These are phyloP conservation scores for Crioceris asparagi DNA, from an alignment of 2,888 invertebrate species.

Conservation along the genomic window DNA sequence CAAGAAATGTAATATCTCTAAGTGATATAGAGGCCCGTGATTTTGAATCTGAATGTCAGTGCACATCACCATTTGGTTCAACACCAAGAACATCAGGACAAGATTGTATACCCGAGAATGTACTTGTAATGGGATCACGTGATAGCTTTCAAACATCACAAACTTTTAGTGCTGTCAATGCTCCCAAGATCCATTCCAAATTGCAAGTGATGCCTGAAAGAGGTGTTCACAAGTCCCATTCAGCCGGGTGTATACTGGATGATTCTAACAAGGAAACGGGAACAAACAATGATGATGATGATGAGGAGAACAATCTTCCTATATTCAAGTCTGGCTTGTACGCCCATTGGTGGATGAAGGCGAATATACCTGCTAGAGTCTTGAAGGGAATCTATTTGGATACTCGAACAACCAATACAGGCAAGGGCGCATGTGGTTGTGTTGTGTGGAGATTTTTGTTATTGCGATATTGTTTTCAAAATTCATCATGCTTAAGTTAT, in stretches of 20 bases:
- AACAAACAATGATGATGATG: slow-evolving; percentile 8
- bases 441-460: too few species aligned
- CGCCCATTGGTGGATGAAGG: slow-evolving; percentile 91
- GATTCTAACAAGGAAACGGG: slow-evolving; percentile 19
- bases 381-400: slow-evolving; percentile 37
- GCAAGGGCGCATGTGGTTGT: slow-evolving; percentile 39
- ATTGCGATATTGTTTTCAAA: too few species aligned
- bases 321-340: slow-evolving; percentile 76
- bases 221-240: slow-evolving; percentile 27
- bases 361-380: slow-evolving; percentile 60
- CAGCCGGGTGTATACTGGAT: slow-evolving; percentile 25
- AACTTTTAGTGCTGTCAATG: too few species aligned
- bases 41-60: slow-evolving; percentile 60
- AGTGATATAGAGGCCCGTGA: slow-evolving; percentile 46
- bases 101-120: slow-evolving; percentile 46
- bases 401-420: slow-evolving; percentile 33
- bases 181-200: slow-evolving; percentile 45
- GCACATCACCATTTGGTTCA: slow-evolving; percentile 62
- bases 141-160: slow-evolving; percentile 44
- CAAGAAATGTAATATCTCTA: slow-evolving; percentile 37
- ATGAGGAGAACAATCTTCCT: slow-evolving; percentile 27
- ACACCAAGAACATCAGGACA: slow-evolving; percentile 58
- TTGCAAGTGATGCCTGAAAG: slow-evolving; percentile 17
- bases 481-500: too few species aligned
- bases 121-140: slow-evolving; percentile 39